These are phyloP conservation scores for Colistium nudipinnis DNA, from an alignment of 2,113 vertebrate species.

Conservation along the genomic window DNA sequence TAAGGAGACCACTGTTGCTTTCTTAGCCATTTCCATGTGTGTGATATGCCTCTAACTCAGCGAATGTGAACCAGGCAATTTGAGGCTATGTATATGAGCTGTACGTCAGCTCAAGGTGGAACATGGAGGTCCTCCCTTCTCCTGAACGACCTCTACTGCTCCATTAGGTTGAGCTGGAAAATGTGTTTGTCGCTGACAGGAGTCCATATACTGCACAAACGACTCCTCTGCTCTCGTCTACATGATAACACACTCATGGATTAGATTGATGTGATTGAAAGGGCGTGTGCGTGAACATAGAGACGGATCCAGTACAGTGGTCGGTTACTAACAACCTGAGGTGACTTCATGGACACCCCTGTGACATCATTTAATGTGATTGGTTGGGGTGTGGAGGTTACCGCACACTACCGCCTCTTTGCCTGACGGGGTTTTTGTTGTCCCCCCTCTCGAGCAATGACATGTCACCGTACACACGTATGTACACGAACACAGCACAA, in stretches of 20 bases:
- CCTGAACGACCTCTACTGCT: slow-evolving; percentile 23
- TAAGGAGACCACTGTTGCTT: background rate
- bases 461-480: slow-evolving; percentile 11
- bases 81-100: background rate
- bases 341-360: slow-evolving; percentile 43
- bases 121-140: slow-evolving; percentile 26
- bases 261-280: slow-evolving; percentile 45
- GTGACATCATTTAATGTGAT: slow-evolving; percentile 69
- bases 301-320: slow-evolving; percentile 12
- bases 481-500: background rate
- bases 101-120: background rate
- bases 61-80: slow-evolving; percentile 24
- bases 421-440: slow-evolving; percentile 18
- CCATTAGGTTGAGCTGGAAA: slow-evolving; percentile 32
- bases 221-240: slow-evolving; percentile 49
- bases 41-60: slow-evolving; percentile 1
- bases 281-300: slow-evolving; percentile 9
- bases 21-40: background rate
- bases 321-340: slow-evolving; percentile 22
- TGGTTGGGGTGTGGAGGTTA: slow-evolving; percentile 27
- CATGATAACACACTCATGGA: slow-evolving; percentile 47
- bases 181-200: slow-evolving; percentile 22
- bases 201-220: slow-evolving; percentile 35
- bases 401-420: slow-evolving; percentile 2
- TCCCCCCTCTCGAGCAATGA: slow-evolving; percentile 18